Percentiles rank a stretch among this genome's conserved stretches.
Conservation (phyloP, 1,140 invertebrate species). For the Rhynchophorus ferrugineus region DNA sequence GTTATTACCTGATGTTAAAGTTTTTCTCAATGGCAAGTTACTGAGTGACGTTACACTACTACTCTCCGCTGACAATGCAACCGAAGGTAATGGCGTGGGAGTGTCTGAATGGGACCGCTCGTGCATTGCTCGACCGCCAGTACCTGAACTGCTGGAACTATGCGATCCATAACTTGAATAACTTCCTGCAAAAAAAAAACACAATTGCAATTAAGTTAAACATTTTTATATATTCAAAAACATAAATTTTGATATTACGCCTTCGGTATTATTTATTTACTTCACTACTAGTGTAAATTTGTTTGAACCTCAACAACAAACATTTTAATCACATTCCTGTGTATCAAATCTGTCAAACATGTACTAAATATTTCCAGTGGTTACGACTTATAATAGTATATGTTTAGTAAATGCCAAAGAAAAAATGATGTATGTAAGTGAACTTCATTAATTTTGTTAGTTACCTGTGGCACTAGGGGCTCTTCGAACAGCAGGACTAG, state of each 20-base stretch:
- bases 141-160: slow-evolving; percentile 34
- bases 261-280: too few species aligned
- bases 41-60: slow-evolving; percentile 90
- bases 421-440: too few species aligned
- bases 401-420: too few species aligned
- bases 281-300: too few species aligned
- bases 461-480: slow-evolving; percentile 41
- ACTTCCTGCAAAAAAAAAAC: slow-evolving; percentile 30
- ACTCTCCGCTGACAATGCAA: slow-evolving; percentile 88
- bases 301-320: too few species aligned
- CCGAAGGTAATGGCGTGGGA: slow-evolving; percentile 71
- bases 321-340: too few species aligned
- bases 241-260: neutral
- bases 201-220: neutral
- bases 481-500: slow-evolving; percentile 44
- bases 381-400: too few species aligned
- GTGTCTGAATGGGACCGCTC: slow-evolving; percentile 88
- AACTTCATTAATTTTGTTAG: slow-evolving; percentile 13
- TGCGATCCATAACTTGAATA: slow-evolving; percentile 40
- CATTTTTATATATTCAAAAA: neutral
- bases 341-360: too few species aligned
- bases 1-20: slow-evolving; percentile 43
- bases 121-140: slow-evolving; percentile 54
- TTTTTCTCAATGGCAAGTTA: slow-evolving; percentile 81
- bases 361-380: too few species aligned